Evolutionary conservation across 2,888 invertebrate genomes (phyloP).

Genomic region (Apamea monoglypha): DNA sequence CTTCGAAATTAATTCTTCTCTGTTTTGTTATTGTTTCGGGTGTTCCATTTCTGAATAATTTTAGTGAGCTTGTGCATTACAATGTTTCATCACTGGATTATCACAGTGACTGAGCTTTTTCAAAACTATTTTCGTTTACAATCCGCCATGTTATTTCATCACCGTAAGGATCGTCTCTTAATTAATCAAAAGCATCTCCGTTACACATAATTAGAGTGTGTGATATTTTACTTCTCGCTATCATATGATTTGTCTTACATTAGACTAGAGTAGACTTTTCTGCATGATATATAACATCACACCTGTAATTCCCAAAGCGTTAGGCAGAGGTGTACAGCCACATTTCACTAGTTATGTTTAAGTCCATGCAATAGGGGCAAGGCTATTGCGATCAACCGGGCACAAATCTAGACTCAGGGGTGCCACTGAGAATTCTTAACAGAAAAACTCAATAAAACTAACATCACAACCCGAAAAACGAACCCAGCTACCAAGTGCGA

Average conservation of each 20-base stretch:
- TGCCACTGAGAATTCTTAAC: too few relatives aligned
- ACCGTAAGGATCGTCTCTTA: rapidly evolving
- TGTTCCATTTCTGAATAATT: conserved; percentile 4
- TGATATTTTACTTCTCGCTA: background rate
- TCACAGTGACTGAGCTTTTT: background rate
- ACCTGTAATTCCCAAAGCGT: background rate
- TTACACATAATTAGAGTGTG: background rate
- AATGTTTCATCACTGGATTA: background rate
- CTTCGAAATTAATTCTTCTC: conserved; percentile 14
- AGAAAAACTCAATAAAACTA: too few relatives aligned
- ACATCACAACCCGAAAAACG: too few relatives aligned
- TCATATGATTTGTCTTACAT: background rate
- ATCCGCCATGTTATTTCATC: background rate
- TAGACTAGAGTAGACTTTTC: background rate
- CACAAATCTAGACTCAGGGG: too few relatives aligned
- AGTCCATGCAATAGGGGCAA: too few relatives aligned
- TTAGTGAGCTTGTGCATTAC: background rate
- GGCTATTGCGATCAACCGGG: too few relatives aligned
- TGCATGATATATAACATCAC: too few relatives aligned
- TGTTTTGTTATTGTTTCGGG: conserved; percentile 14
- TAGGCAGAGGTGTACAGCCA: too few relatives aligned
- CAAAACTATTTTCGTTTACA: background rate
- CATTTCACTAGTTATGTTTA: background rate
- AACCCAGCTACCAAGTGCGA: too few relatives aligned
- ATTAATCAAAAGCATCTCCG: background rate